Evolutionary conservation across 2,797 vertebrate species (phyloP).

Genomic region (Gobionotothen gibberifrons): DNA sequence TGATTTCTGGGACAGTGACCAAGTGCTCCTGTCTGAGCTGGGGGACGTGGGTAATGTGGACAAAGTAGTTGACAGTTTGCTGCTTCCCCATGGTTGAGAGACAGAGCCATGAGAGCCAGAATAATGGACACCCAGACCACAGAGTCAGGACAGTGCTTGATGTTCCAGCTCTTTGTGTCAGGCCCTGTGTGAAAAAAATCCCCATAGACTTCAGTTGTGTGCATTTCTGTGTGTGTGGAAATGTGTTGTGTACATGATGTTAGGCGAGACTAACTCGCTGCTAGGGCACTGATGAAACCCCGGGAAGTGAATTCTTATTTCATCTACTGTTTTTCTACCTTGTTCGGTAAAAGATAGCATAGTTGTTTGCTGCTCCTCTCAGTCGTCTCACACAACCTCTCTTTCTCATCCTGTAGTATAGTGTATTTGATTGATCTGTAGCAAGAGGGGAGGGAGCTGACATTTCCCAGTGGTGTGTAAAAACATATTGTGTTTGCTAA

Average conservation of each 20-base stretch:
- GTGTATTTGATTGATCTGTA: slow-evolving; percentile 82
- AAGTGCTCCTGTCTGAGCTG: slow-evolving; percentile 85
- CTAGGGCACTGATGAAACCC: slow-evolving; percentile 60
- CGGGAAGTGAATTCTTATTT: slow-evolving; percentile 70
- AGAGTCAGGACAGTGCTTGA: slow-evolving; percentile 75
- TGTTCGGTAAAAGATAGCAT: slow-evolving; percentile 60
- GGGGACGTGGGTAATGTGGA: slow-evolving; percentile 87
- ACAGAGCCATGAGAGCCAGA: slow-evolving; percentile 71
- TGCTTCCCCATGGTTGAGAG: slow-evolving; percentile 79
- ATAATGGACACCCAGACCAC: slow-evolving; percentile 78
- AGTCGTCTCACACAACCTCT: slow-evolving; percentile 55
- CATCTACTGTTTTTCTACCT: slow-evolving; percentile 53
- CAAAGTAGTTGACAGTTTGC: slow-evolving; percentile 84
- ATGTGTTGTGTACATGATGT: slow-evolving; percentile 53
- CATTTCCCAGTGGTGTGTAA: slow-evolving; percentile 85
- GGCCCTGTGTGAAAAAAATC: slow-evolving; percentile 67
- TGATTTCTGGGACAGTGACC: slow-evolving; percentile 87
- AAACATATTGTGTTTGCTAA: slow-evolving; percentile 83
- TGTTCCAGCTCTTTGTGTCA: slow-evolving; percentile 76
- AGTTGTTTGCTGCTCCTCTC: slow-evolving; percentile 45
- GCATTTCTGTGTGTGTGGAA: slow-evolving; percentile 27
- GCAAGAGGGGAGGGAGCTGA: slow-evolving; percentile 76
- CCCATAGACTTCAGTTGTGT: slow-evolving; percentile 54
- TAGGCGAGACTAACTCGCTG: slow-evolving; percentile 49
- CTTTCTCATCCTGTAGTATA: slow-evolving; percentile 66